Evolutionary conservation across 2,888 invertebrate species (phyloP), one percentile per base, ranked within the genome.

Genomic region (Eudemis profundana): DNA sequence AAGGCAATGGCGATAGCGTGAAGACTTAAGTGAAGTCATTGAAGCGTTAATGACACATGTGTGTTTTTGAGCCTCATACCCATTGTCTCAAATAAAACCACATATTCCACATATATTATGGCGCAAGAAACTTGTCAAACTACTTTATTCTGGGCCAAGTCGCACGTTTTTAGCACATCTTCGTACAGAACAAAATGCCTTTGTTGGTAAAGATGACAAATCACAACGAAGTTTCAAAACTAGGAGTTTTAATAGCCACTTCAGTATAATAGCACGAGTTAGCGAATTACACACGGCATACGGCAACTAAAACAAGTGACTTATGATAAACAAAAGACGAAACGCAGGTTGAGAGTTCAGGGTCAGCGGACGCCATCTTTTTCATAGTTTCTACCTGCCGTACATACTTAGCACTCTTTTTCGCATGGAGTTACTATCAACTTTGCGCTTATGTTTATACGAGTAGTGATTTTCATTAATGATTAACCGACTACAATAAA

Each of bases 321-420:
- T 68, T 56, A 65, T 40, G 14, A 40, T 66, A 62, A 67, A 62
- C 66, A 67, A 61, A 54, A 62, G 66, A 40, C 46, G 36, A 50
- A 49, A 50, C 61, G 17, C 53, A 70, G 76, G 74, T 77, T 74
- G 70, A 60, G 67, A 70, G 82, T 79, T 82, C 81, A 81, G 77
- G 81, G 79, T 66, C 70, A 21, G 23, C 54, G 17, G 46, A 44
- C 64, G 40, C 49, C 40, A 36, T 61, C 38, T 40, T 47, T 19
- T 21, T 54, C 47, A 56, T 56, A 33, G 8, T 33, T 33, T 33
- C 5, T 33, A 33, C 8, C 33, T n/a, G n/a, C n/a, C n/a, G n/a
- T n/a, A n/a, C n/a, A n/a, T n/a, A n/a, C n/a, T n/a, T n/a, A n/a
- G n/a, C n/a, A n/a, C n/a, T n/a, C n/a, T n/a, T n/a, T n/a, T n/a